phyloP scores from a whole-genome alignment of 1,140 invertebrate species.

The Drosophila paulistorum region DNA sequence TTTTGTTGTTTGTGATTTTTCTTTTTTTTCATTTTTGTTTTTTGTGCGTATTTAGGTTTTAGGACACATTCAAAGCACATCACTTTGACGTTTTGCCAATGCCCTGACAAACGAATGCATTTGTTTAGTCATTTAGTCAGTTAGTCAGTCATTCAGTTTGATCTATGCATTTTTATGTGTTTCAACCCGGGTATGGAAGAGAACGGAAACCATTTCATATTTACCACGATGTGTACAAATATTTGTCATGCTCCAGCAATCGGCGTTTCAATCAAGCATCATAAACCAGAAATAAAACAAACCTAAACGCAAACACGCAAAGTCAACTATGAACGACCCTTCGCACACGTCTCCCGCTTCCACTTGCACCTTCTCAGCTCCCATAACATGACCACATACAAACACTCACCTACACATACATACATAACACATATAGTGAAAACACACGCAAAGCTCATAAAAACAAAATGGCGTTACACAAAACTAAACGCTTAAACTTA shows the following conservation, averaged over 20 bases:
- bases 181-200: background rate
- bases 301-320: constrained; percentile 47
- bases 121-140: constrained; percentile 23
- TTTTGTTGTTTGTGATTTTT: constrained; percentile 7
- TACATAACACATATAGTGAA: constrained; percentile 16
- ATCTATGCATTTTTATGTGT: constrained; percentile 10
- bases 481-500: constrained; percentile 51
- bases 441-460: constrained; percentile 55
- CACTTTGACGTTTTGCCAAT: constrained; percentile 62
- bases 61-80: constrained; percentile 65
- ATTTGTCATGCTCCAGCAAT: constrained; percentile 52
- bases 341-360: background rate
- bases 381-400: constrained; percentile 36
- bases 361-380: background rate
- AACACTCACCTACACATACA: constrained; percentile 21
- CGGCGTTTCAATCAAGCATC: constrained; percentile 51
- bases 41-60: constrained; percentile 61
- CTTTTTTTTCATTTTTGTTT: constrained; percentile 3
- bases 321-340: constrained; percentile 19
- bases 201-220: constrained; percentile 21
- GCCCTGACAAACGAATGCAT: constrained; percentile 23
- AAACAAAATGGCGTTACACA: constrained; percentile 69
- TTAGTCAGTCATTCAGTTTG: constrained; percentile 32
- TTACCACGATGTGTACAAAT: constrained; percentile 55
- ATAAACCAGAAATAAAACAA: constrained; percentile 26